Evolutionary conservation across 2,888 invertebrate species (phyloP), one percentile per base, ranked within the genome.

Genomic region (Nomada fucata): DNA sequence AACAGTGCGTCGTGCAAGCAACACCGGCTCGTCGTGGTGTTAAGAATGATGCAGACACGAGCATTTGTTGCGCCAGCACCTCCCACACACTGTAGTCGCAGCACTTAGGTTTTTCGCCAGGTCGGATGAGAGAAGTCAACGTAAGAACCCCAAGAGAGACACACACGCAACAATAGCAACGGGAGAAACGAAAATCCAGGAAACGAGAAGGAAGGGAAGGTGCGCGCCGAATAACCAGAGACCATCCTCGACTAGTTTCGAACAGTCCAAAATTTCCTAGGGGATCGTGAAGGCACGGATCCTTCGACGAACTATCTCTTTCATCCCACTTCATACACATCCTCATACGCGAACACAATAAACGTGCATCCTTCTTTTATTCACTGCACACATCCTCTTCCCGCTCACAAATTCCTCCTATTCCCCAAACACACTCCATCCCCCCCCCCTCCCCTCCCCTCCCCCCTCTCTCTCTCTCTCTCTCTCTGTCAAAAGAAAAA

Each of bases 1-100:
- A 95, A 96, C 94, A 74, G 68, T 84, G 52, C 72, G 75, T 65
- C 65, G 76, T 23, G 42, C 63, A 83, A 63, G 80, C 86, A 82
- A 76, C 84, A 83, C 20, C 57, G 57, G 76, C 81, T 75, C 84
- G 79, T 76, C 77, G 80, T 67, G 75, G 76, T 29, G 69, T 71
- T 53, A 52, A 81, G 71, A 68, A 55, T 52, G 78, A 82, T 69
- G 61, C 84, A 59, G 72, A 76, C 68, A 75, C 77, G 88, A 86
- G 88, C 80, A 81, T 76, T 76, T 74, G 79, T 83, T 76, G 73
- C 72, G 76, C 82, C 88, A 74, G 81, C 82, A 72, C 79, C 85
- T 79, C 79, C 83, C 79, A 81, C 79, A 85, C 76, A 64, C 77
- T 75, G 85, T 83, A 85, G 85, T 88, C 86, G 88, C 88, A 86